Percentiles rank a stretch among this genome's conserved stretches.
Evolutionary conservation across 2,113 vertebrate species (phyloP).

Genomic region (Glaucomys volans): DNA sequence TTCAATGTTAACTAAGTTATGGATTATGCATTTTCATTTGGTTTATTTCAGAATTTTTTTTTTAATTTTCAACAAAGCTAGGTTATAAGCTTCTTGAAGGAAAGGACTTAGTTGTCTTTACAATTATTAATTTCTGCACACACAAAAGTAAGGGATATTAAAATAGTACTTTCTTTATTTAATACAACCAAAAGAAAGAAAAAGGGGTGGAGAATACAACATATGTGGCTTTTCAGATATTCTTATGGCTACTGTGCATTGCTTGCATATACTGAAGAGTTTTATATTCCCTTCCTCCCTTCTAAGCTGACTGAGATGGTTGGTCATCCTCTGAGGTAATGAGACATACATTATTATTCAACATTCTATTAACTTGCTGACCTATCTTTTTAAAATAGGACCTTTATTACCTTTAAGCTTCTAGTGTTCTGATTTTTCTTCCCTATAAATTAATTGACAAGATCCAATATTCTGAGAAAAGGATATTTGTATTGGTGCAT

Average conservation of each 20-base stretch:
- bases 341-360: not conserved
- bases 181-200: not conserved
- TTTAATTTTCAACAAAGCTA: constrained; percentile 24
- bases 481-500: not conserved
- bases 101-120: not conserved
- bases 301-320: not conserved
- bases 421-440: constrained; percentile 46
- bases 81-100: not conserved
- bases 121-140: not conserved
- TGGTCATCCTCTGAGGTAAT: not conserved
- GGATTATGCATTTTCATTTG: not conserved
- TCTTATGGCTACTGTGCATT: not conserved
- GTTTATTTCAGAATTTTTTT: constrained; percentile 22
- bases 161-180: not conserved
- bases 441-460: constrained; percentile 24
- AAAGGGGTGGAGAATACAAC: fast-evolving
- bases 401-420: constrained; percentile 44
- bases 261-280: not conserved
- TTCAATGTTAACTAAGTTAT: not conserved
- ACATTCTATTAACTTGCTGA: constrained; percentile 29
- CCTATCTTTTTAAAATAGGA: not conserved
- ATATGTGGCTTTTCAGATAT: not conserved
- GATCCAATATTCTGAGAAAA: constrained; percentile 46
- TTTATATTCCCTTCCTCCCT: not conserved
- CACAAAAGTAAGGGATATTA: not conserved